Base-by-base conservation (phyloP, 2,113 vertebrate species). In the Notothenia rossii region DNA sequence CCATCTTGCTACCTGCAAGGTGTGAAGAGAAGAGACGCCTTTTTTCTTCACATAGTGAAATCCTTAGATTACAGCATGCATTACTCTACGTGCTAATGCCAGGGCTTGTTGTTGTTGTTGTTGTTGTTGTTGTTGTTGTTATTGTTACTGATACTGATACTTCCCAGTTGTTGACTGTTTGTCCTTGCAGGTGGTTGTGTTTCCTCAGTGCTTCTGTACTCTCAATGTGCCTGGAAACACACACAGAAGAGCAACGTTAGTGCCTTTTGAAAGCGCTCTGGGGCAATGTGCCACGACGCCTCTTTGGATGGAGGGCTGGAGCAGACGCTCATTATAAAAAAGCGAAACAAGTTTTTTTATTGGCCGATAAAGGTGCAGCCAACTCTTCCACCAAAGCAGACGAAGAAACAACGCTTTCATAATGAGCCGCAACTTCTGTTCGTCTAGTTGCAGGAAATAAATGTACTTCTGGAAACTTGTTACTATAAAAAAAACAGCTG, bases 61-160 rank as follows among this genome's bases (percentile, higher is more conserved):
- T 92, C 89, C 89, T 89, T 91, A 82, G 88, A 88, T 89, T 89
- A 94, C 88, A 94, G 93, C 95, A 95, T 95, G 95, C 95, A 94
- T 91, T 91, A 89, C 82, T 94, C 92, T 93, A 93, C 83, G 92
- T 93, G 93, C 91, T 92, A 93, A 93, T 88, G 93, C 92, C 93
- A 85, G 91, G 82, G 83, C 61, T 70, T 61, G 77, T 77, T 63
- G 85, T 77, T 66, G 85, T 45, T 64, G 75, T 74, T 78, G 81
- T 75, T 72, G 85, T 75, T 66, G 82, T 82, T 83, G 84, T 78
- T 74, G 85, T 77, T 69, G 79, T 82, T 83, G 84, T 79, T 60
- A 68, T 78, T 88, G 87, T 78, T 85, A 68, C 72, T 65, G 91
- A 86, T 85, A 68, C 72, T 65, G 91, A 86, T 84, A 89, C 91